Percentiles rank a stretch among this genome's conserved stretches.
Conservation (phyloP, 2,888 invertebrate genomes). For the Brassicogethes aeneus region DNA sequence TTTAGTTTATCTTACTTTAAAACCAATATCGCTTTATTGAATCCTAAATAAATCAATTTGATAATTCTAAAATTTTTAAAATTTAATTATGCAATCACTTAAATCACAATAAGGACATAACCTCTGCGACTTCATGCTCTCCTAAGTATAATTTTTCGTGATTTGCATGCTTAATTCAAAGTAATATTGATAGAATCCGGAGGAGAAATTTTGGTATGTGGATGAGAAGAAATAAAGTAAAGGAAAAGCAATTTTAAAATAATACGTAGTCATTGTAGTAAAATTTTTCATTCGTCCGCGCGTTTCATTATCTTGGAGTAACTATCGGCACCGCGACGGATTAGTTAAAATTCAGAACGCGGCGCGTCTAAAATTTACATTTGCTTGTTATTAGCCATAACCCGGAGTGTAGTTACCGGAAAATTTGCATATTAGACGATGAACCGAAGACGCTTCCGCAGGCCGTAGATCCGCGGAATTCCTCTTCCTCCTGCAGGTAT, state of each 20-base stretch:
- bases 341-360: constrained; percentile 17
- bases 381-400: constrained; percentile 30
- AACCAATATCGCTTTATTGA: too few relatives aligned
- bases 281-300: background rate
- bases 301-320: background rate
- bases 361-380: constrained; percentile 22
- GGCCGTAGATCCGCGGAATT: constrained; percentile 5
- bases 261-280: background rate
- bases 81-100: too few relatives aligned
- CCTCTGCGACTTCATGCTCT: too few relatives aligned
- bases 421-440: constrained; percentile 31
- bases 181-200: too few relatives aligned
- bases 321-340: background rate
- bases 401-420: constrained; percentile 26
- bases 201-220: too few relatives aligned
- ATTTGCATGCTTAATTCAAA: too few relatives aligned
- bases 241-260: background rate
- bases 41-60: too few relatives aligned
- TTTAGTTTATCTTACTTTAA: too few relatives aligned
- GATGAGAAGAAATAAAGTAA: background rate
- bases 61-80: too few relatives aligned
- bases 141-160: too few relatives aligned
- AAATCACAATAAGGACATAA: too few relatives aligned
- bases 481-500: too few relatives aligned
- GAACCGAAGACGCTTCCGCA: constrained; percentile 20